Conservation (phyloP, 92 coral and sea anemone species). For the Ricordea florida region DNA sequence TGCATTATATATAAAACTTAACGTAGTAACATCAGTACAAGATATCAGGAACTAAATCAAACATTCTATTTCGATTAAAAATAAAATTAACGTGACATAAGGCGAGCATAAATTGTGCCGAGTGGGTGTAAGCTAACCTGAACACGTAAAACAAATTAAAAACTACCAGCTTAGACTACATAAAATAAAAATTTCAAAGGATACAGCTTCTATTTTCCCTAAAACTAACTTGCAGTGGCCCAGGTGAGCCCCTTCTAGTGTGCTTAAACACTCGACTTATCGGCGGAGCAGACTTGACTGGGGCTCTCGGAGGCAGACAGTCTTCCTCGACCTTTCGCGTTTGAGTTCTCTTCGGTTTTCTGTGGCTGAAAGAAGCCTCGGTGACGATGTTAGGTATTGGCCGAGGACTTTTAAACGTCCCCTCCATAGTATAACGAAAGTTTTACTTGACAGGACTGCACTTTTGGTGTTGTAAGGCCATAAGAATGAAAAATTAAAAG, state of each 20-base stretch:
- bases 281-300: slow-evolving; percentile 98
- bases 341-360: slow-evolving; percentile 64
- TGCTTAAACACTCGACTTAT: slow-evolving; percentile 96
- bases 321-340: slow-evolving; percentile 57
- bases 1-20: too few species aligned
- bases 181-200: slow-evolving; percentile 52
- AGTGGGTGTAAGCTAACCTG: too few species aligned
- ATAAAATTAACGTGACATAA: too few species aligned
- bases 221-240: slow-evolving; percentile 93
- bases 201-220: slow-evolving; percentile 83
- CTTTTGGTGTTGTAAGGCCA: slow-evolving; percentile 28
- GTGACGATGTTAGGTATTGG: slow-evolving; percentile 84
- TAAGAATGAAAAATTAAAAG: background rate
- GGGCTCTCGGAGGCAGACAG: slow-evolving; percentile 96
- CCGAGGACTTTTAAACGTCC: slow-evolving; percentile 88
- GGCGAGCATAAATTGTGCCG: too few species aligned
- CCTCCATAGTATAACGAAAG: slow-evolving; percentile 51
- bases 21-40: too few species aligned
- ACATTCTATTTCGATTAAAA: too few species aligned
- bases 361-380: slow-evolving; percentile 95
- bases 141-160: too few species aligned
- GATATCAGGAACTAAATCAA: too few species aligned
- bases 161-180: background rate
- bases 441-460: background rate
- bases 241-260: slow-evolving; percentile 72